Conservation (phyloP, 2,797 vertebrate species). For the Gallinago solitaria region DNA sequence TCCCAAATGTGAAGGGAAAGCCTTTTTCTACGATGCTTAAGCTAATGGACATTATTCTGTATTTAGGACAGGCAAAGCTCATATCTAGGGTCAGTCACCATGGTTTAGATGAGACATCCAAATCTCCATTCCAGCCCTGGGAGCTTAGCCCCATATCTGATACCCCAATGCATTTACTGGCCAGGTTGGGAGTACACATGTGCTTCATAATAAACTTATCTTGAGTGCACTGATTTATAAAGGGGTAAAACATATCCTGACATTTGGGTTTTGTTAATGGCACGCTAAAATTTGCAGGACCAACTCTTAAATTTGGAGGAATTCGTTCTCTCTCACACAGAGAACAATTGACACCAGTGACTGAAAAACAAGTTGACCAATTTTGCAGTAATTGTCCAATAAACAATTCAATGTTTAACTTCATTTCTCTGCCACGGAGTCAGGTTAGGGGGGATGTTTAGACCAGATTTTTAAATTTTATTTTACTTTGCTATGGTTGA, state of each 20-base stretch:
- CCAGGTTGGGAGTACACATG: accelerated
- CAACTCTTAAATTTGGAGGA: background rate
- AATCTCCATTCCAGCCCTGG: background rate
- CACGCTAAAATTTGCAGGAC: background rate
- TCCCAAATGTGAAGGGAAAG: background rate
- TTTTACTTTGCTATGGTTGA: slow-evolving; percentile 21
- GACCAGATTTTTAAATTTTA: slow-evolving; percentile 38
- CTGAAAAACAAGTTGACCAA: background rate
- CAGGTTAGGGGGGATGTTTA: slow-evolving; percentile 12
- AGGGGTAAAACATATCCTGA: background rate
- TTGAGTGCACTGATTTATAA: background rate
- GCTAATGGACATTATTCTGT: background rate
- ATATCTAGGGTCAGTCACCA: background rate
- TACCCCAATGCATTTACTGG: background rate
- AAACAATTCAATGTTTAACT: background rate
- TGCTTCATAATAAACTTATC: background rate
- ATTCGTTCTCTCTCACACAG: background rate
- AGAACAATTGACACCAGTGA: background rate
- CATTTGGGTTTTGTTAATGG: background rate
- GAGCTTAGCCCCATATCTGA: background rate
- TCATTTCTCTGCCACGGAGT: background rate
- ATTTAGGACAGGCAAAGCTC: background rate
- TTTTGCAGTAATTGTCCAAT: background rate
- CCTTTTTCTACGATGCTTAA: background rate
- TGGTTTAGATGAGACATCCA: background rate